phyloP scores from a whole-genome alignment of 1,140 invertebrate genomes.

The Pogonognathellus flavescens region DNA sequence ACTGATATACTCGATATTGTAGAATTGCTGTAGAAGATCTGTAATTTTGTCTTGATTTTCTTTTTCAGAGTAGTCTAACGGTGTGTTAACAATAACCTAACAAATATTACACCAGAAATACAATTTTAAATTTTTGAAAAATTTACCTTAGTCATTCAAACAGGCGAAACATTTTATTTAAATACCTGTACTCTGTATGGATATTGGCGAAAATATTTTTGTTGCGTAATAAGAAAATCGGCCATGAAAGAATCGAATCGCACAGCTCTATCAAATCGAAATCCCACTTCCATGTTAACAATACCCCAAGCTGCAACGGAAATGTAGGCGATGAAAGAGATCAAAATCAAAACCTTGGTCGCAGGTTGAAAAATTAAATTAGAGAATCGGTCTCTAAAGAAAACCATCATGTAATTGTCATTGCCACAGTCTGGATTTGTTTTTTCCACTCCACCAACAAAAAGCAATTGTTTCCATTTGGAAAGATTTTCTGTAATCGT shows the following conservation, averaged over 20 bases:
- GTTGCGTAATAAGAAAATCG: conserved; percentile 90
- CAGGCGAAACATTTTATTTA: too few species aligned
- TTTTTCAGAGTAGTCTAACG: not conserved
- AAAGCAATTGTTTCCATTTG: not conserved
- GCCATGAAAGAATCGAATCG: conserved; percentile 90
- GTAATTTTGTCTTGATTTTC: not conserved
- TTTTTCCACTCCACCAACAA: conserved; percentile 9
- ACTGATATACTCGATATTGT: not conserved
- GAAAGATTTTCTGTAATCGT: conserved; percentile 11
- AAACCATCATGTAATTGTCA: conserved; percentile 88
- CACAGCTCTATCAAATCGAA: conserved; percentile 86
- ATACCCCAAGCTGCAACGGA: conserved; percentile 88
- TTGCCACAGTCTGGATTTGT: conserved; percentile 78
- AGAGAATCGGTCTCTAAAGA: conserved; percentile 87
- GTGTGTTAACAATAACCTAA: not conserved
- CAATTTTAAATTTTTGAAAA: too few species aligned
- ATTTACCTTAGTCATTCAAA: too few species aligned
- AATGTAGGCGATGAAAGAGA: conserved; percentile 82
- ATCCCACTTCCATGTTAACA: conserved; percentile 87
- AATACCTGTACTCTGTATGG: conserved; percentile 87
- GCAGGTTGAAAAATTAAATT: conserved; percentile 80
- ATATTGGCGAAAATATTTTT: conserved; percentile 89
- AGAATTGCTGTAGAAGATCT: not conserved
- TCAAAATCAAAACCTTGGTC: conserved; percentile 77
- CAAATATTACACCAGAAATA: too few species aligned